These are phyloP conservation scores for Ginglymostoma cirratum DNA, from an alignment of 2,113 vertebrate genomes.

Conservation along the genomic window DNA sequence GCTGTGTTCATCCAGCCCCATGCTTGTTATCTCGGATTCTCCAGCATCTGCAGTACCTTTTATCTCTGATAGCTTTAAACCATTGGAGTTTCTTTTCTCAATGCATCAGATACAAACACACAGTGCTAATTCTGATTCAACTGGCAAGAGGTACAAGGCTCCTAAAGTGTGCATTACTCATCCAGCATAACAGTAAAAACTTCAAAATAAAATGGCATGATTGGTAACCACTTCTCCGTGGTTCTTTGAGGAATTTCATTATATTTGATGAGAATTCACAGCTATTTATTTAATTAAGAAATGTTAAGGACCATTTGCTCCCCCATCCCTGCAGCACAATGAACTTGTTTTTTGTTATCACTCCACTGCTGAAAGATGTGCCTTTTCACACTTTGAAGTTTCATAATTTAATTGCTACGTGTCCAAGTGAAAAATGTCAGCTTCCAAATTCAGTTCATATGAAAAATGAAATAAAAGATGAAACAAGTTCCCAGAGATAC, in stretches of 20 bases:
- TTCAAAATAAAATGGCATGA: background rate
- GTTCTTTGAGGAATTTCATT: background rate
- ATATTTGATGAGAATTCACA: background rate
- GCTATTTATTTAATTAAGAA: slow-evolving; percentile 11
- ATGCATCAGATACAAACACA: background rate
- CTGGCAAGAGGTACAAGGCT: background rate
- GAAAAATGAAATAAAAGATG: slow-evolving; percentile 29
- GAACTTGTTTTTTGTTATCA: slow-evolving; percentile 23
- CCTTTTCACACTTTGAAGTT: slow-evolving; percentile 24
- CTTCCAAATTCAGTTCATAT: slow-evolving; percentile 19
- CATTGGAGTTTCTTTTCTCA: background rate
- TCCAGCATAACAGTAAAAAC: background rate
- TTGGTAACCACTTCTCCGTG: background rate
- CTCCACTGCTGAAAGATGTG: background rate
- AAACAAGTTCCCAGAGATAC: background rate
- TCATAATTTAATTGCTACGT: slow-evolving; percentile 32
- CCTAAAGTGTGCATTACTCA: background rate
- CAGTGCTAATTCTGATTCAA: background rate
- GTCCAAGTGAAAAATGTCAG: slow-evolving; percentile 31
- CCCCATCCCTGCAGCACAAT: slow-evolving; percentile 9
- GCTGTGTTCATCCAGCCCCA: too few species aligned
- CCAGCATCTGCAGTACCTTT: too few species aligned
- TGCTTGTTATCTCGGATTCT: too few species aligned
- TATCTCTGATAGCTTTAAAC: background rate
- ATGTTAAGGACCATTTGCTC: background rate